Evolutionary conservation across 2,113 vertebrate genomes (phyloP).

Genomic region (Aptenodytes forsteri): DNA sequence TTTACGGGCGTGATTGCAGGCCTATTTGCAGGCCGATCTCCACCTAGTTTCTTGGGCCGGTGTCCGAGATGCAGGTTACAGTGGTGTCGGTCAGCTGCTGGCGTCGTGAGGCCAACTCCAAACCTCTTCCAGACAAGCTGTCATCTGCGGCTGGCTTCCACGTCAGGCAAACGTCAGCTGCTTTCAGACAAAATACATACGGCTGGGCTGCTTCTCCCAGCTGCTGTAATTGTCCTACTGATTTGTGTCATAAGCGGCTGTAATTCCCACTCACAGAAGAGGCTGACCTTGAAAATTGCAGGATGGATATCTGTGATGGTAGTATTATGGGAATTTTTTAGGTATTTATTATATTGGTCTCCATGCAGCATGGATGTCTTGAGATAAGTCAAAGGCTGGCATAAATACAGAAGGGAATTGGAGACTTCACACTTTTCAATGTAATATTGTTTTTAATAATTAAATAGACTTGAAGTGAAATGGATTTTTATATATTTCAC

Average conservation of each 20-base stretch:
- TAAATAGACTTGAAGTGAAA: neutral
- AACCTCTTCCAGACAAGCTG: neutral
- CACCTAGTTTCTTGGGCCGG: rapidly evolving
- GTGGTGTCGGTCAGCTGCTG: neutral
- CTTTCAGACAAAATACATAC: rapidly evolving
- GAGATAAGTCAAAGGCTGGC: neutral
- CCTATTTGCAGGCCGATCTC: too few relatives aligned
- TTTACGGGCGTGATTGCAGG: rapidly evolving
- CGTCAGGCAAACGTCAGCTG: rapidly evolving
- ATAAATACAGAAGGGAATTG: neutral
- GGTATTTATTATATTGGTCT: neutral
- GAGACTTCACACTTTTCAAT: neutral
- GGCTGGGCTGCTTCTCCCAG: neutral
- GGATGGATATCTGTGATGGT: neutral
- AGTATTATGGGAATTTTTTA: neutral
- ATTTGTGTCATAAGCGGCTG: rapidly evolving
- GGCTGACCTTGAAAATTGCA: neutral
- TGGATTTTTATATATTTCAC: neutral
- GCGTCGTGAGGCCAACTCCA: rapidly evolving
- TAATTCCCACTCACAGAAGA: neutral
- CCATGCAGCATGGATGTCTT: neutral
- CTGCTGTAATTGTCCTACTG: neutral
- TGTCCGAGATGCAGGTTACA: rapidly evolving
- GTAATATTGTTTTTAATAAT: neutral
- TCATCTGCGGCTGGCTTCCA: rapidly evolving